These are phyloP conservation scores for Gambusia yucatana DNA, from an alignment of 2,797 vertebrate genomes.

Conservation along the genomic window DNA sequence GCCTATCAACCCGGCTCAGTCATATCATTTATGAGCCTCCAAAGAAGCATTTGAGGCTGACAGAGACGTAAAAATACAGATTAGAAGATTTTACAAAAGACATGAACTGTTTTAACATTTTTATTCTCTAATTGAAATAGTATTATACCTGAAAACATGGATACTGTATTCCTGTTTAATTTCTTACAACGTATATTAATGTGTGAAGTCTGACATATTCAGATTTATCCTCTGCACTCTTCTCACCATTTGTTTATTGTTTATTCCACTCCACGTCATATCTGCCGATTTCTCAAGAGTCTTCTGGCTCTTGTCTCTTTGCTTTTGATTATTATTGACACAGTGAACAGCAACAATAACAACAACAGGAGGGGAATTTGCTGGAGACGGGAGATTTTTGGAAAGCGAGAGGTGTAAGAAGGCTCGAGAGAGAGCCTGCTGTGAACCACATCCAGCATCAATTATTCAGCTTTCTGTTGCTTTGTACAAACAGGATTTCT, in stretches of 20 bases:
- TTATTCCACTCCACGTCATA: background rate
- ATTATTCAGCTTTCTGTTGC: constrained; percentile 91
- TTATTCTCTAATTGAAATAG: background rate
- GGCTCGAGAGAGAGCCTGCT: constrained; percentile 26
- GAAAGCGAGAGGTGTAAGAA: constrained; percentile 13
- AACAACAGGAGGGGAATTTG: constrained; percentile 50
- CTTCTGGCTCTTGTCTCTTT: constrained; percentile 17
- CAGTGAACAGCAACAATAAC: constrained; percentile 39
- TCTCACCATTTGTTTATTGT: background rate
- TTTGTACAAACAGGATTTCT: constrained; percentile 88
- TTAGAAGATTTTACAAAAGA: background rate
- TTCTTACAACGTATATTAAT: background rate
- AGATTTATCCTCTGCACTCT: background rate
- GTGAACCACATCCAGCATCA: constrained; percentile 82
- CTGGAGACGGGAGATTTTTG: constrained; percentile 1
- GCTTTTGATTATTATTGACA: constrained; percentile 71
- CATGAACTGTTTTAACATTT: background rate
- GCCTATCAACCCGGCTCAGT: background rate
- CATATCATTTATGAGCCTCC: background rate
- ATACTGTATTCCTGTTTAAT: background rate
- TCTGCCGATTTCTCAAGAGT: constrained; percentile 15
- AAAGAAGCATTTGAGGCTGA: background rate
- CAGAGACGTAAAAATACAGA: background rate
- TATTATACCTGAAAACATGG: background rate
- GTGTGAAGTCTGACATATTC: background rate